Evolutionary conservation across 2,797 vertebrate species (phyloP), one percentile per base, ranked within the genome.

Genomic region (Euthynnus affinis): DNA sequence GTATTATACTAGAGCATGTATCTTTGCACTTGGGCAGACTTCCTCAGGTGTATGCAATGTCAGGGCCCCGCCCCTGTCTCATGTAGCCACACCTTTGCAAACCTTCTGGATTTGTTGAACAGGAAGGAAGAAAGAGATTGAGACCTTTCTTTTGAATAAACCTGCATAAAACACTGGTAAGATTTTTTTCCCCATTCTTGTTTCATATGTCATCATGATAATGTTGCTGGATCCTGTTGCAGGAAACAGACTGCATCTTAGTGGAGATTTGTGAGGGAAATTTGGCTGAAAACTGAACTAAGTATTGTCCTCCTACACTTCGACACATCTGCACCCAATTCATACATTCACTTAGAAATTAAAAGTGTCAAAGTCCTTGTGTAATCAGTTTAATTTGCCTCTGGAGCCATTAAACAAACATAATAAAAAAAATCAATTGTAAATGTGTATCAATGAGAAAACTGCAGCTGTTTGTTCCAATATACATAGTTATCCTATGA

Each of bases 381-480:
- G 6, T 71, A 76, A 81, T 55, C 13, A 68, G n/a, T 53, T 37
- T 18, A 69, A 82, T 65, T 80, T 25, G 29, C 9, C 37, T 57
- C 15, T 37, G 15, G 48, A 52, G 52, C 20, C 20, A 57, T 64
- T 71, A 66, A 81, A 42, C 27, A 66, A 74, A 68, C 37, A 27
- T 55, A 44, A 52, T 32, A n/a, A 61, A 58, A n/a, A 61, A 58
- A 18, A 8, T 34, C 17, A 52, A 4, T 23, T 22, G 20, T 2
- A 29, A 52, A 29, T 37, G 32, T 51, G 18, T n/a, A 20, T 63
- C 17, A 46, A 6, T 53, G 34, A 71, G 17, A 59, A 20, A 29
- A 25, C 52, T 10, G 52, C 17, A 17, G 48, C 32, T 69, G 37
- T 27, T 44, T 71, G 17, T 60, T 23, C 8, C 25, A 42, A 20